phyloP scores from a whole-genome alignment of 2,113 vertebrate species.

The Morone saxatilis region DNA sequence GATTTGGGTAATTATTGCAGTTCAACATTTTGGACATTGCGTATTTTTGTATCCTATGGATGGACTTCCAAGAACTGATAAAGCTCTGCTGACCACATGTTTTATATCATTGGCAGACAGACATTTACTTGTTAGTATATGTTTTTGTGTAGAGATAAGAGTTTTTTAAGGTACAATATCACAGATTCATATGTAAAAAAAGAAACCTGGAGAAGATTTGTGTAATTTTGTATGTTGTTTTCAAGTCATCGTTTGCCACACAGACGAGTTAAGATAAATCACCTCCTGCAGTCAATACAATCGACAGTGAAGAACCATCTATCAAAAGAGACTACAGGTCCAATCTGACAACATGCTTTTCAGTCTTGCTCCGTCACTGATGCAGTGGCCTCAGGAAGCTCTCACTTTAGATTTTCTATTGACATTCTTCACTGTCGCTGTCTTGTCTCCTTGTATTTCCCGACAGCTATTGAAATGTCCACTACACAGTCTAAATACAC shows the following conservation, averaged over 20 bases:
- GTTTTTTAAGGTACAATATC: no score
- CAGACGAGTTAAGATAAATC: neutral
- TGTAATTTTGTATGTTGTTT: neutral
- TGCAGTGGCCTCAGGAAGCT: neutral
- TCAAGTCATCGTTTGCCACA: neutral
- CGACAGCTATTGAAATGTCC: neutral
- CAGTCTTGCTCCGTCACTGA: neutral
- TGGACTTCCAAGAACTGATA: no score
- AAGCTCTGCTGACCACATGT: no score
- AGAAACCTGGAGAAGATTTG: neutral
- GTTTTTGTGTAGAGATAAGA: no score
- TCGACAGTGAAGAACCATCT: neutral
- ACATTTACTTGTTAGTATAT: no score
- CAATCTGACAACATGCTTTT: conserved; percentile 2
- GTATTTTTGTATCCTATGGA: no score
- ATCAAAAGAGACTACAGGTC: neutral
- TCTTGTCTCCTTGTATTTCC: conserved; percentile 14
- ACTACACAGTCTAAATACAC: neutral
- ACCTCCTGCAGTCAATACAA: neutral
- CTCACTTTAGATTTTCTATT: conserved; percentile 1
- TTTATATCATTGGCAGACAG: no score
- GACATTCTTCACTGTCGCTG: neutral
- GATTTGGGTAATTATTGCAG: no score
- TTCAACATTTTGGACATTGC: no score
- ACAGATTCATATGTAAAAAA: neutral